A percentile compares a stretch with the other conserved stretches of the same genome.
phyloP scores from a whole-genome alignment of 2,888 invertebrate species.

The Andricus quercusramuli region DNA sequence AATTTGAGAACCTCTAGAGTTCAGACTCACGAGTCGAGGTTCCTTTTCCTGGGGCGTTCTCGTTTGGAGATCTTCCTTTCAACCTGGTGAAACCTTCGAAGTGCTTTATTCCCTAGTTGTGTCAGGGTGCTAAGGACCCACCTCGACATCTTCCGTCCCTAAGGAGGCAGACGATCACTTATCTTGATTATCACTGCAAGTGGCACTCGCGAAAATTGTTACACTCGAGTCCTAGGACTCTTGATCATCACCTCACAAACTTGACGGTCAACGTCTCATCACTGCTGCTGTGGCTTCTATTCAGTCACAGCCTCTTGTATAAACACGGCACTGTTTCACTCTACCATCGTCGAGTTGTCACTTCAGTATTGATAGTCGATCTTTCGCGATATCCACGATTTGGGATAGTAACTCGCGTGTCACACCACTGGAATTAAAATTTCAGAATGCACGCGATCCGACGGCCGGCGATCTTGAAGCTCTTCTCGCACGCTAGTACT shows the following conservation, averaged over 20 bases:
- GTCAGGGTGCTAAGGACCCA: neutral
- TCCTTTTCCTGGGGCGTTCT: neutral
- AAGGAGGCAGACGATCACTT: neutral
- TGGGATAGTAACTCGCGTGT: conserved; percentile 43
- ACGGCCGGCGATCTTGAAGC: conserved; percentile 54
- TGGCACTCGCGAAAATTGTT: neutral
- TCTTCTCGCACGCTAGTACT: neutral
- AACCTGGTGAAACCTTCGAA: neutral
- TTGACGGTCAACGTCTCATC: neutral
- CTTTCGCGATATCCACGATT: neutral
- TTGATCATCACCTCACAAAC: conserved; percentile 1
- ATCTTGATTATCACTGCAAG: neutral
- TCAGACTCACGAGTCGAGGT: neutral
- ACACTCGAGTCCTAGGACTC: conserved; percentile 5
- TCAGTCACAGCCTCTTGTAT: neutral
- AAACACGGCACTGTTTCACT: conserved; percentile 14
- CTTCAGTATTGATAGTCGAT: neutral
- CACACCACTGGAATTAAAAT: conserved; percentile 45
- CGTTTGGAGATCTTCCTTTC: neutral
- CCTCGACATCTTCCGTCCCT: conserved; percentile 5
- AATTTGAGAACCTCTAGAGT: neutral
- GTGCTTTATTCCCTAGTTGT: neutral
- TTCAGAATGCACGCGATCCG: conserved; percentile 46
- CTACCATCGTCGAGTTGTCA: neutral
- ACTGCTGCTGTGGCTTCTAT: neutral